A percentile compares a stretch with the other conserved stretches of the same genome.
phyloP scores from a whole-genome alignment of 2,888 invertebrate genomes.

The Eurytoma californica region DNA sequence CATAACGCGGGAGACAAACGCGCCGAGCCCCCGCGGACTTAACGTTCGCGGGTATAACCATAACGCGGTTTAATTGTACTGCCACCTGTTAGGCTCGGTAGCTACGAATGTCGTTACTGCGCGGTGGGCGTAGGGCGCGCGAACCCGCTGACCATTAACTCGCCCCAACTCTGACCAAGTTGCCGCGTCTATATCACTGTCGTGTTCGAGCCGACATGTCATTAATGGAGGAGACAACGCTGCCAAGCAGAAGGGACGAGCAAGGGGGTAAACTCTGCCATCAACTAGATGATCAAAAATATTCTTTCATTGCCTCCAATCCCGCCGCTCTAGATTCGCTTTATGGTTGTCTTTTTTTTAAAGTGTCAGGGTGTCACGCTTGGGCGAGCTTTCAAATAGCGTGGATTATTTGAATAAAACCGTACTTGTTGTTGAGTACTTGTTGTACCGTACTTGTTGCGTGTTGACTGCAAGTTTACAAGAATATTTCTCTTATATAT shows the following conservation, averaged over 20 bases:
- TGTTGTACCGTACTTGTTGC: no score
- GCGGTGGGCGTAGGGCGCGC: background rate
- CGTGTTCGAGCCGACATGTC: slow-evolving; percentile 36
- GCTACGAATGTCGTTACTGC: slow-evolving; percentile 58
- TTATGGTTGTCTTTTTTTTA: no score
- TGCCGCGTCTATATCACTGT: slow-evolving; percentile 42
- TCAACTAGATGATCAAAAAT: no score
- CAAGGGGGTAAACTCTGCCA: background rate
- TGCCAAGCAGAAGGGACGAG: background rate
- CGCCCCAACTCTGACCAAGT: slow-evolving; percentile 30
- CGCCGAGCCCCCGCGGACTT: slow-evolving; percentile 43
- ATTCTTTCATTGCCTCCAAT: no score
- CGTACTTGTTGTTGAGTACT: no score
- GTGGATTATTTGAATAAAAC: no score
- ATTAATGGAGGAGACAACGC: slow-evolving; percentile 34
- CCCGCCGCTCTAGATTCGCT: no score
- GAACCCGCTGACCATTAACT: slow-evolving; percentile 62
- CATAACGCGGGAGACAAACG: slow-evolving; percentile 30
- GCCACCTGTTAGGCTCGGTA: slow-evolving; percentile 68
- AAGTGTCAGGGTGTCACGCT: no score
- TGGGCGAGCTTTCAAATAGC: no score
- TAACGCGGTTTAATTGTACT: slow-evolving; percentile 71
- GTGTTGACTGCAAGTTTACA: no score
- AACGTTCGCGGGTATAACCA: slow-evolving; percentile 64
- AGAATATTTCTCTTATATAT: no score